A percentile compares a stretch with the other conserved stretches of the same genome.
phyloP scores from a whole-genome alignment of 2,888 invertebrate species.

The Tigriopus californicus region DNA sequence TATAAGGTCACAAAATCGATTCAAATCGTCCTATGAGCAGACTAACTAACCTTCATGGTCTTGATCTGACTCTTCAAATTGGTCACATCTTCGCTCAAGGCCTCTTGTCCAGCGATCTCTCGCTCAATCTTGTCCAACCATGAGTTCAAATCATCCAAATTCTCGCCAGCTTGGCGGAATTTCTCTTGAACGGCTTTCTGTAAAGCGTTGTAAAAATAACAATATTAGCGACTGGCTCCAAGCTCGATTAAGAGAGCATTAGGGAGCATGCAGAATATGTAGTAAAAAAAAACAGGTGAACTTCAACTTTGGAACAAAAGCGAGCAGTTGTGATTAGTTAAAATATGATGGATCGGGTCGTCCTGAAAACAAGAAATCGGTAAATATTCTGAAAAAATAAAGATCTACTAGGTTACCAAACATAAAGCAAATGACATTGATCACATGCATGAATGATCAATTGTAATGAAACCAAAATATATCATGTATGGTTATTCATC shows the following conservation, averaged over 20 bases:
- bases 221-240: too few species aligned
- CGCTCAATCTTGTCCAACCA: constrained; percentile 73
- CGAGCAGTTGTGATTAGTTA: too few species aligned
- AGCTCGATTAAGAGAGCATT: too few species aligned
- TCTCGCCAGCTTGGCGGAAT: constrained; percentile 75
- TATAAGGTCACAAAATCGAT: not conserved
- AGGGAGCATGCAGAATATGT: not conserved
- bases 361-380: constrained; percentile 12
- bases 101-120: constrained; percentile 61
- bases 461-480: too few species aligned
- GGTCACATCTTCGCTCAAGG: constrained; percentile 66
- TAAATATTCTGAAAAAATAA: not conserved
- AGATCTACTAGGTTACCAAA: constrained; percentile 12
- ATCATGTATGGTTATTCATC: too few species aligned
- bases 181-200: constrained; percentile 91
- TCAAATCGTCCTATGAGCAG: not conserved
- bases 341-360: too few species aligned
- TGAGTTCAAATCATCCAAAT: constrained; percentile 57
- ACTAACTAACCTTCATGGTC: constrained; percentile 49
- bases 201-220: constrained; percentile 24
- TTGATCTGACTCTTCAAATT: constrained; percentile 74
- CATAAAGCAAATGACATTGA: not conserved
- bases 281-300: not conserved
- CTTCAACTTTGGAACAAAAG: too few species aligned
- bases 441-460: not conserved